Conservation (phyloP, 2,113 vertebrate genomes). For the Chloebia gouldiae region DNA sequence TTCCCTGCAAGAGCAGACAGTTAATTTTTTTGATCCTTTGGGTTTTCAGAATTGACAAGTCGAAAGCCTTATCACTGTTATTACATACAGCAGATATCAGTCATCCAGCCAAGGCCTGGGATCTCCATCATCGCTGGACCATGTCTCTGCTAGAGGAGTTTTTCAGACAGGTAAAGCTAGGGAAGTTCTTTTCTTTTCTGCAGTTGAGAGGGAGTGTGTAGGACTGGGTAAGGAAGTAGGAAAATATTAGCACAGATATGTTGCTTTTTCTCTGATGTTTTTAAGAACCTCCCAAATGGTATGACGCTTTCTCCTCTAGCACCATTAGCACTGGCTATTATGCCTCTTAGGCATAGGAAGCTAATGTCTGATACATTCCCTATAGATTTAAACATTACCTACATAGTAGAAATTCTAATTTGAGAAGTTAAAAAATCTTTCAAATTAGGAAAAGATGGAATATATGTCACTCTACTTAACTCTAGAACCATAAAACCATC, state of each 20-base stretch:
- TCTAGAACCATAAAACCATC: not conserved
- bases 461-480: not conserved
- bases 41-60: constrained; percentile 90
- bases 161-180: constrained; percentile 87
- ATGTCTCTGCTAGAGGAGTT: constrained; percentile 95
- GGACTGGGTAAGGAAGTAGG: not conserved
- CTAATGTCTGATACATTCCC: not conserved
- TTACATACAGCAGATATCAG: constrained; percentile 98
- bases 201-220: not conserved
- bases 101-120: constrained; percentile 95
- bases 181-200: not conserved
- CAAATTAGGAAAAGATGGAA: not conserved
- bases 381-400: not conserved
- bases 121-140: constrained; percentile 96
- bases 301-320: not conserved
- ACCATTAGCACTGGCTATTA: not conserved
- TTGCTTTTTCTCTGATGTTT: not conserved
- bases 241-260: not conserved
- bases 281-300: not conserved
- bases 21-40: constrained; percentile 30
- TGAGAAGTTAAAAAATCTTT: not conserved
- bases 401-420: not conserved
- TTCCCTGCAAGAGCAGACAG: not conserved
- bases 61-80: constrained; percentile 94
- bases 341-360: not conserved